Evolutionary conservation across 2,888 invertebrate species (phyloP), one percentile per base, ranked within the genome.

Genomic region (Odontocolon sp.): DNA sequence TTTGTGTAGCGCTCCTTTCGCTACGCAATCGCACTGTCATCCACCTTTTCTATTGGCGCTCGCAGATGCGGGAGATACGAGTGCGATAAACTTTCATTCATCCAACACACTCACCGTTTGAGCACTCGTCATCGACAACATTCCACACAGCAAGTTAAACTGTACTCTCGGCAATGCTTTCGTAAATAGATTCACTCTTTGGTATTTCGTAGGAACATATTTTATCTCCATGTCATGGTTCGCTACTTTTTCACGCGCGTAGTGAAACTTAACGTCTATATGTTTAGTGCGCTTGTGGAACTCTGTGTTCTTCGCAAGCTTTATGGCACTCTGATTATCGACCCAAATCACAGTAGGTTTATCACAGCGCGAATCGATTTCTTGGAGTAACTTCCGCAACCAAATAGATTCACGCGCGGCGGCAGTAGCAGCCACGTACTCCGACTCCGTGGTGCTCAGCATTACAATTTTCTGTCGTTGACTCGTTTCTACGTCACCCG

Each of bases 201-300:
- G 66, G 8, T 38, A 23, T 26, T 45, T 38, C 1, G 66, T 57
- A 21, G 66, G 36, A 14, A 67, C 40, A 33, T 42, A 66, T 18
- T 42, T 31, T n/a, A 73, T 36, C 1, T 45, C 31, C 8, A 59
- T 61, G 3, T 69, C 59, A 3, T 28, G 28, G 16, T 16, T 36
- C 1, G 31, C 50, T 50, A 38, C 52, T 42, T 64, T 70, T 56
- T 75, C 69, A 5, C 68, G 52, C 1, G 63, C 42, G 33, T 61
- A 69, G 40, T 75, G 74, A 52, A 26, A 69, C 38, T 54, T 70
- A 3, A 76, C 23, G 33, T 70, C 80, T 0, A 81, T 78, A 52
- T 83, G 83, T 59, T 84, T 85, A 1, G 81, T 66, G 1, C 80
- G 47, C 14, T 70, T 66, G 33, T 75, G 69, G 23, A 63, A 69